phyloP scores from a whole-genome alignment of 1,140 invertebrate species.

The Trachymyrmex cornetzi region DNA sequence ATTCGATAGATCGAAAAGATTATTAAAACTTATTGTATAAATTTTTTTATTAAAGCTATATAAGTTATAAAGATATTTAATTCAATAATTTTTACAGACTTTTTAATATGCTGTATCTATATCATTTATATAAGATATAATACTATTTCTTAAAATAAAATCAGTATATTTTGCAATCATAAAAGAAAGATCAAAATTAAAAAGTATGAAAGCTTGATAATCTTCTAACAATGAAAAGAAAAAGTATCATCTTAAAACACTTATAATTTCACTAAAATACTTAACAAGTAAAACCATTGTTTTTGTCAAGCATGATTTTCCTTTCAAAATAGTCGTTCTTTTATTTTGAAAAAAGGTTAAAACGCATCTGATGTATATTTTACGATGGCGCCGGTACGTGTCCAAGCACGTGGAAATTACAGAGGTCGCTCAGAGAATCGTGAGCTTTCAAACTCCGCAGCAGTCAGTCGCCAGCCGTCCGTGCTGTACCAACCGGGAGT shows the following conservation, averaged over 20 bases:
- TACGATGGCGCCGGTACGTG: conserved; percentile 50
- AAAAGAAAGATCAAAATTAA: background rate
- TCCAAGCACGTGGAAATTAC: conserved; percentile 78
- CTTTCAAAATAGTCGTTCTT: conserved; percentile 1
- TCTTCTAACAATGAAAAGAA: background rate
- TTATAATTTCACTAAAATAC: conserved; percentile 20
- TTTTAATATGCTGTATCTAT: no score
- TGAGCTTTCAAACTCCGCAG: conserved; percentile 76
- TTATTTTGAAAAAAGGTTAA: conserved; percentile 31
- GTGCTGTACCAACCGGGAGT: conserved; percentile 75
- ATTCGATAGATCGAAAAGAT: no score
- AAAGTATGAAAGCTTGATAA: background rate
- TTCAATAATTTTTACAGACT: no score
- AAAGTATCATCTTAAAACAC: background rate
- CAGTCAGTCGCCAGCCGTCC: conserved; percentile 80
- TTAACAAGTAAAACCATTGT: background rate
- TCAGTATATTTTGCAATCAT: background rate
- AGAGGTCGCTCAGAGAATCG: conserved; percentile 74
- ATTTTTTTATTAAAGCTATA: no score
- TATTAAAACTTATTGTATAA: no score
- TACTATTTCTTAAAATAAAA: background rate
- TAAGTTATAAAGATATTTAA: no score
- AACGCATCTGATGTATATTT: conserved; percentile 30
- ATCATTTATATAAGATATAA: no score
- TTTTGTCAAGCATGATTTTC: conserved; percentile 38